Conservation (phyloP, 2,888 invertebrate species). For the Alloplasta piceator region DNA sequence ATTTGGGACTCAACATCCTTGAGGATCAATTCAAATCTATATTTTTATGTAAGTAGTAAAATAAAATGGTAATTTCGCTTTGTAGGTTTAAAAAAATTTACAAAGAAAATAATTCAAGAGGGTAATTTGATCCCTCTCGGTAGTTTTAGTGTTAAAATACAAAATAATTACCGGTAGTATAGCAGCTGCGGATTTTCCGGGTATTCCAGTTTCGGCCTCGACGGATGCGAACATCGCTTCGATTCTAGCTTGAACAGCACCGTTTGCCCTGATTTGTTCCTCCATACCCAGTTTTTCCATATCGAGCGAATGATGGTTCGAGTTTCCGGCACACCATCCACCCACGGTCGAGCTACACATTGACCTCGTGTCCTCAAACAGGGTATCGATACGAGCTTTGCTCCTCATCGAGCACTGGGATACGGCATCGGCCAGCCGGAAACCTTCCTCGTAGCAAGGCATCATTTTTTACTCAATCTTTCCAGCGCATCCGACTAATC, state of each 20-base stretch:
- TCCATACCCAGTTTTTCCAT: conserved; percentile 80
- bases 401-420: conserved; percentile 81
- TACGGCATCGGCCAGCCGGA: conserved; percentile 79
- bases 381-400: conserved; percentile 88
- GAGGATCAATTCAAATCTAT: too few relatives aligned
- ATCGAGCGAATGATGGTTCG: conserved; percentile 64
- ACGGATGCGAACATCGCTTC: conserved; percentile 90
- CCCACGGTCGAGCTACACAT: conserved; percentile 83
- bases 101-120: too few relatives aligned
- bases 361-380: conserved; percentile 90
- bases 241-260: conserved; percentile 93
- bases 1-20: too few relatives aligned
- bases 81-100: too few relatives aligned
- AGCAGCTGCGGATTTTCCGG: conserved; percentile 80
- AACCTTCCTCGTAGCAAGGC: conserved; percentile 78
- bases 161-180: conserved; percentile 76
- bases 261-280: conserved; percentile 84
- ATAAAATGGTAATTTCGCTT: too few relatives aligned
- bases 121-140: too few relatives aligned
- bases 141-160: too few relatives aligned
- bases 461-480: conserved; percentile 66
- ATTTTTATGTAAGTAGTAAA: too few relatives aligned
- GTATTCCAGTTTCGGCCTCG: conserved; percentile 80
- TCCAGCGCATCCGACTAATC: not conserved
- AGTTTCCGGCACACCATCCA: conserved; percentile 74